phyloP scores from a whole-genome alignment of 1,140 invertebrate species.

The Drosophila oshimai region DNA sequence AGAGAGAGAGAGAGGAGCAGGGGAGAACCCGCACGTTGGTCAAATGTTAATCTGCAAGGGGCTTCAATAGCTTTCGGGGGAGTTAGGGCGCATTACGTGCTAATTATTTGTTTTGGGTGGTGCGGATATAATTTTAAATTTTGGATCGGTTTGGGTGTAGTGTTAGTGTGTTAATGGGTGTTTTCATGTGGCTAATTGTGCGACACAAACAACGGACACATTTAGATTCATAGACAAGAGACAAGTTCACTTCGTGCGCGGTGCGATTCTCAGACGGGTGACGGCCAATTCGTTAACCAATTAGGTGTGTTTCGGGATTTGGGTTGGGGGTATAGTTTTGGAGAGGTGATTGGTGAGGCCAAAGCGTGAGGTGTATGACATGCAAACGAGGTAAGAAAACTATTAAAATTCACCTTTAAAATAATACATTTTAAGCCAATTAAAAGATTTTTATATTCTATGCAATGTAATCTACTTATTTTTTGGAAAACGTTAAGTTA shows the following conservation, averaged over 20 bases:
- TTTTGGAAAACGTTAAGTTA: neutral
- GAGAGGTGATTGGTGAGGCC: neutral
- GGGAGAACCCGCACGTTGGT: conserved; percentile 18
- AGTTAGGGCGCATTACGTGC: conserved; percentile 32
- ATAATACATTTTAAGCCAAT: neutral
- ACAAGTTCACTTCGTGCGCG: conserved; percentile 22
- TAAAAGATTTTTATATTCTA: neutral
- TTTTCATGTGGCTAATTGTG: neutral
- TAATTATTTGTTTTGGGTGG: conserved; percentile 1
- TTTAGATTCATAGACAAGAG: conserved; percentile 26
- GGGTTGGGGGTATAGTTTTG: neutral
- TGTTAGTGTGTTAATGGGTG: conserved; percentile 18
- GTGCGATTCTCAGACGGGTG: conserved; percentile 23
- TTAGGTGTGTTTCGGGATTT: neutral
- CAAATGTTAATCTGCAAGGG: conserved; percentile 11
- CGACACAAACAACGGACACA: conserved; percentile 26
- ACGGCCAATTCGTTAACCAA: conserved; percentile 55
- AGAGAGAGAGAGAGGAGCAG: conserved; percentile 11
- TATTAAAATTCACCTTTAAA: neutral
- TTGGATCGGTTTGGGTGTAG: neutral
- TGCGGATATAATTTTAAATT: conserved; percentile 23
- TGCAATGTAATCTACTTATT: neutral
- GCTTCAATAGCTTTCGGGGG: neutral
- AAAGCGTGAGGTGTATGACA: conserved; percentile 26
- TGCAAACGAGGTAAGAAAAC: conserved; percentile 44